Evolutionary conservation across 1,140 invertebrate species (phyloP).

Genomic region (Druon quercuslanigerum): DNA sequence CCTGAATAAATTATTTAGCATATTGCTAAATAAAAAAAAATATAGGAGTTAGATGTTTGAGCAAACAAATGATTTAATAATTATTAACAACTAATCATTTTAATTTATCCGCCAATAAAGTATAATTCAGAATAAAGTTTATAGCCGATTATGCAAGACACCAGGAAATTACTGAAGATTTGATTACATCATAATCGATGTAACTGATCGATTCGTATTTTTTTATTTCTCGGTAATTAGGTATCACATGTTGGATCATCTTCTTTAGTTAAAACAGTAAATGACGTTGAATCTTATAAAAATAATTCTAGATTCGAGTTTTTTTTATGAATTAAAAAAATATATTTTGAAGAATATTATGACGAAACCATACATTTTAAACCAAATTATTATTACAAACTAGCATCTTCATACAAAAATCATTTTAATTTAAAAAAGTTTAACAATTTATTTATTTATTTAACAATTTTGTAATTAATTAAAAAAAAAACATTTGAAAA

Average conservation of each 20-base stretch:
- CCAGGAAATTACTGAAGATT: conserved; percentile 5
- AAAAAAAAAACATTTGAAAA: too few species aligned
- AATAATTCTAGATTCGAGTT: background rate
- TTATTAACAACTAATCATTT: background rate
- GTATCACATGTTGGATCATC: background rate
- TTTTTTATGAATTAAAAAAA: background rate
- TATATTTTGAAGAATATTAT: too few species aligned
- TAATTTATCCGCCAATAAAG: background rate
- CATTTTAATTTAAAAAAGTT: too few species aligned
- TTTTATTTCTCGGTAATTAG: background rate
- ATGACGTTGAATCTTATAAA: background rate
- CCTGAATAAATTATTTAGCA: too few species aligned
- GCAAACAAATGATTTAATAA: background rate
- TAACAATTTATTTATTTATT: too few species aligned
- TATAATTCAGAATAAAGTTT: conserved; percentile 9
- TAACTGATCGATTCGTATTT: conserved; percentile 6
- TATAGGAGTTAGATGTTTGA: too few species aligned
- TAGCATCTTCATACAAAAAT: too few species aligned
- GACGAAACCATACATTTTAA: too few species aligned
- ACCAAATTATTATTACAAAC: too few species aligned
- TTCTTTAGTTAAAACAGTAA: background rate
- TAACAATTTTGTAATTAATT: too few species aligned
- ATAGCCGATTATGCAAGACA: background rate
- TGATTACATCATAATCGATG: background rate
- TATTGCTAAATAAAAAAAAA: too few species aligned